Evolutionary conservation across 1,140 invertebrate genomes (phyloP), one percentile per base, ranked within the genome.

Genomic region (Aphelinus atriplicis): DNA sequence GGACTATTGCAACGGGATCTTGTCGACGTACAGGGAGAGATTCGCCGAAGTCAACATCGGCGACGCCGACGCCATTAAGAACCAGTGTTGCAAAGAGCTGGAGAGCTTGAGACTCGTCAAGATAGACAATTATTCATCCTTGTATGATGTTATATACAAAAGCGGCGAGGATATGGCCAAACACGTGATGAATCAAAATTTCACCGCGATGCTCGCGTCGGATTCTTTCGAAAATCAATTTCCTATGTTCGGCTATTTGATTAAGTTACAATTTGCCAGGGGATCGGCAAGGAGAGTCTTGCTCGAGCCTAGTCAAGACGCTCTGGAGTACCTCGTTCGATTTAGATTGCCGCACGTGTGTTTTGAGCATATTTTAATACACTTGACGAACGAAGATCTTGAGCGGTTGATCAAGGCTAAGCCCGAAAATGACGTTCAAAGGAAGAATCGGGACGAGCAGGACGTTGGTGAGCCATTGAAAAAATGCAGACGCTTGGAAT

Each of bases 121-220:
- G 51, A 70, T 70, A 42, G 58, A 70, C 10, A 70, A 47, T 9
- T 70, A 61, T n/a, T 70, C 57, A 1, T 50, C 47, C 1, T 7
- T 70, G 47, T 70, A 70, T 42, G 53, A 70, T 70, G 43, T 70
- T 51, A 51, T 70, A 10, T 45, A 47, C 3, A 70, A 70, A 53
- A 42, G 53, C 10, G 7, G 7, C 0, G 46, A 70, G 6, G 64
- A 66, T 42, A 66, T 64, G 57, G 62, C 47, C 2, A 66, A 50
- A 7, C 63, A 58, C 6, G 47, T 73, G 45, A 73, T 60, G 46
- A 73, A 66, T 56, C n/a, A 10, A 3, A n/a, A 5, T 43, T 66
- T 73, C 7, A 9, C 42, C 26, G 50, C 46, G 43, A 70, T 70
- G 3, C 26, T 73, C 4, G 7, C 5, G 3, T 47, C 53, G 3